Conservation (phyloP, 2,113 vertebrate genomes). For the Lanius ludovicianus region DNA sequence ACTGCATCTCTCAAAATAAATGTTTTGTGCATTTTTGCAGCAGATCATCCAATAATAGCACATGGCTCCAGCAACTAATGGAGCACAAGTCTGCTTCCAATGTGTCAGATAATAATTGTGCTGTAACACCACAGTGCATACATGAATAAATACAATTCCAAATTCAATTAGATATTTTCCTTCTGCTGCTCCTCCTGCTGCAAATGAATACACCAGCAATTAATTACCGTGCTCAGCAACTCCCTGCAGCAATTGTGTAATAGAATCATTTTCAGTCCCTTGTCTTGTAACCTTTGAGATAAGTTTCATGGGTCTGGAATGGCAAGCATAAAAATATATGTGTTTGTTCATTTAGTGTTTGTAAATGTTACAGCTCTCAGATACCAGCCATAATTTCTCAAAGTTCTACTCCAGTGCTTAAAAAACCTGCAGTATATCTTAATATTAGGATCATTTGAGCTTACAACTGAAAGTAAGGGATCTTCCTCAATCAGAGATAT, state of each 20-base stretch:
- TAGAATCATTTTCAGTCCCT: slow-evolving; percentile 39
- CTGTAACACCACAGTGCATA: slow-evolving; percentile 39
- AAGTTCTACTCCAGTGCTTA: not conserved
- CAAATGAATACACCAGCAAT: slow-evolving; percentile 64
- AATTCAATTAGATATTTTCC: slow-evolving; percentile 64
- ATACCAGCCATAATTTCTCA: not conserved
- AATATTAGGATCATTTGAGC: not conserved
- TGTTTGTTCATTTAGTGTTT: slow-evolving; percentile 21
- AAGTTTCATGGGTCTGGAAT: slow-evolving; percentile 37
- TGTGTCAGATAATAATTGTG: slow-evolving; percentile 54
- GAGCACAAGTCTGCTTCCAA: slow-evolving; percentile 41
- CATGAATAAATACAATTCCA: slow-evolving; percentile 64
- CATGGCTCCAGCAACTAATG: not conserved
- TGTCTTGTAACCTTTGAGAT: slow-evolving; percentile 46
- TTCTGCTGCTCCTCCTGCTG: slow-evolving; percentile 53
- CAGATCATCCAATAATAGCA: slow-evolving; percentile 41
- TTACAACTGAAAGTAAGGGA: not conserved
- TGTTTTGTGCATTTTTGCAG: slow-evolving; percentile 5
- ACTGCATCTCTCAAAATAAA: slow-evolving; percentile 3
- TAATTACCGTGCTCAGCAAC: slow-evolving; percentile 53
- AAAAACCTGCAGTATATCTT: not conserved
- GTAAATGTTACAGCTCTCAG: slow-evolving; percentile 15
- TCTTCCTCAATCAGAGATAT: not conserved
- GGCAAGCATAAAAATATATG: slow-evolving; percentile 49
- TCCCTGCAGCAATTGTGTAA: slow-evolving; percentile 58